Evolutionary conservation across 37 sponge, comb jelly and placozoan species (phyloP).

Genomic region (Dysidea cf. avara): DNA sequence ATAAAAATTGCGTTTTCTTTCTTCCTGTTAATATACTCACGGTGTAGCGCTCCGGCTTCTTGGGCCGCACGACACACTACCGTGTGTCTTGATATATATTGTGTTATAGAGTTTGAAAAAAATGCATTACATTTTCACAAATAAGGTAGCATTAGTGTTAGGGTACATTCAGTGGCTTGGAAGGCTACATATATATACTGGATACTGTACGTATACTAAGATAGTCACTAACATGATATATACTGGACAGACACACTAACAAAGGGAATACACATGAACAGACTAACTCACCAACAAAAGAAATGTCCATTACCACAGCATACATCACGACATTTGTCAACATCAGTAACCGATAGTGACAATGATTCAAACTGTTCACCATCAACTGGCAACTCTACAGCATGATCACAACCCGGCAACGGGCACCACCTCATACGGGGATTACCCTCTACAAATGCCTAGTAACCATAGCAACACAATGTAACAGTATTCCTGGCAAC

Average conservation of each 20-base stretch:
- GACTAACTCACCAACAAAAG: conserved; percentile 84
- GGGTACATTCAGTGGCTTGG: background rate
- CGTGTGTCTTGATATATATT: too few species aligned
- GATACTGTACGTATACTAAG: too few species aligned
- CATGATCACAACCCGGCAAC: conserved; percentile 76
- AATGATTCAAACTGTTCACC: background rate
- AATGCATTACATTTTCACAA: background rate
- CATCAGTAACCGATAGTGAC: background rate
- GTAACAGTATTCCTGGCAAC: background rate
- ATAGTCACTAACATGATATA: too few species aligned
- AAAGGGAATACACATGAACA: too few species aligned
- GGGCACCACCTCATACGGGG: conserved; percentile 90
- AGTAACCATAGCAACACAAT: background rate
- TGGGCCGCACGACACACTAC: too few species aligned
- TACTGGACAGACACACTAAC: too few species aligned
- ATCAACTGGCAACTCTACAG: conserved; percentile 31
- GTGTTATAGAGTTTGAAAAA: too few species aligned
- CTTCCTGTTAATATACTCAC: too few species aligned
- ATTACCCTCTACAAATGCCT: conserved; percentile 85
- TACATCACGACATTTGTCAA: conserved; percentile 27
- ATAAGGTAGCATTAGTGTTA: background rate
- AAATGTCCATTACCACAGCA: conserved; percentile 84
- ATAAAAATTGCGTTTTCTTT: too few species aligned
- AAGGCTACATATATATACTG: too few species aligned
- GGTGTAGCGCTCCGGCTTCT: too few species aligned